Conservation (phyloP, 2,113 vertebrate genomes). For the Alaudala cheleensis region DNA sequence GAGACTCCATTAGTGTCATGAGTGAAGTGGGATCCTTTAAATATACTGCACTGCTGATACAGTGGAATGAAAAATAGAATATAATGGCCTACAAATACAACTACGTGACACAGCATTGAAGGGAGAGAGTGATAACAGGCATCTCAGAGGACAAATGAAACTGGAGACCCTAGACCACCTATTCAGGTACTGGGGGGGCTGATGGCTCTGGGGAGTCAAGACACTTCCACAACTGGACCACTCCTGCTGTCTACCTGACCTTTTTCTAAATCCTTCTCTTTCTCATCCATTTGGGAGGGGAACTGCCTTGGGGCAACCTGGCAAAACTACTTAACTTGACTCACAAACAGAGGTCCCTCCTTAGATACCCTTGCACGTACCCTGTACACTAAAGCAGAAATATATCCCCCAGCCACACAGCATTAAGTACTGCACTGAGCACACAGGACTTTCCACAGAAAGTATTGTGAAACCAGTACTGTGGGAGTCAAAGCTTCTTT, state of each 20-base stretch:
- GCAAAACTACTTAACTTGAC: background rate
- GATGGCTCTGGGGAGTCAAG: background rate
- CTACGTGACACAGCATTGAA: background rate
- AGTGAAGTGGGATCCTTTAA: background rate
- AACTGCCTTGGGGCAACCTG: background rate
- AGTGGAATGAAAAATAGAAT: background rate
- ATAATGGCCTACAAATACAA: background rate
- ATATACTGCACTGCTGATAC: background rate
- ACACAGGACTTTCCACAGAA: background rate
- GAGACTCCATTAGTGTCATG: background rate
- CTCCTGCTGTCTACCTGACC: background rate
- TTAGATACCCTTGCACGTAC: background rate
- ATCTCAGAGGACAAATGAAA: background rate
- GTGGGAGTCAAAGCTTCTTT: background rate
- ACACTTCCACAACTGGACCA: background rate
- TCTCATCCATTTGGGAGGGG: background rate
- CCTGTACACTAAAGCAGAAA: background rate
- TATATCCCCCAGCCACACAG: background rate
- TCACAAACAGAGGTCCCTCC: background rate
- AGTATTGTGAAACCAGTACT: background rate
- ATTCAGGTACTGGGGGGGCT: background rate
- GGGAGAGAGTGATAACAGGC: background rate
- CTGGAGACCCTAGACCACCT: background rate
- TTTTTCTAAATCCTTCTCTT: background rate
- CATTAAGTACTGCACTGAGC: fast-evolving